These are phyloP conservation scores for Eupithecia dodoneata DNA, from an alignment of 2,888 invertebrate species.

Conservation along the genomic window DNA sequence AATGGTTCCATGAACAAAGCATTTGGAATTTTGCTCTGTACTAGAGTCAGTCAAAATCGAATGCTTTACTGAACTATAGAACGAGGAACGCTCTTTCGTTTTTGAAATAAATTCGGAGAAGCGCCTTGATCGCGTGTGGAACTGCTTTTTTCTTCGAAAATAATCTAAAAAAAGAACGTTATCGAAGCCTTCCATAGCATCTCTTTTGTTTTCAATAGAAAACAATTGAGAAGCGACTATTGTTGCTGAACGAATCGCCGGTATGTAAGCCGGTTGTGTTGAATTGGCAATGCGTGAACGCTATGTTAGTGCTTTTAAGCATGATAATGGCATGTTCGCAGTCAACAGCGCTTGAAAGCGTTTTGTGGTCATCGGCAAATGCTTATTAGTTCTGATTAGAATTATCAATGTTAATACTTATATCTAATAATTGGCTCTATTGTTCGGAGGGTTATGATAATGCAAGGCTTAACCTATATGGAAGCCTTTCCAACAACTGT, in stretches of 20 bases:
- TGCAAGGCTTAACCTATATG: neutral
- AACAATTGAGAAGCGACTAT: neutral
- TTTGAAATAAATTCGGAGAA: neutral
- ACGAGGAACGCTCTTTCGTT: neutral
- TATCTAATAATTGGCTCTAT: neutral
- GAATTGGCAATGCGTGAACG: constrained; percentile 17
- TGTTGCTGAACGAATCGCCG: neutral
- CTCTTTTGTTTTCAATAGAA: neutral
- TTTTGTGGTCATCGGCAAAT: constrained; percentile 23
- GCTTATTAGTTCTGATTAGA: constrained; percentile 14
- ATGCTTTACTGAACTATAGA: neutral
- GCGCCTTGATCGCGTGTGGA: neutral
- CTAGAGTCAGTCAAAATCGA: neutral
- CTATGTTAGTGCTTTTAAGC: constrained; percentile 23
- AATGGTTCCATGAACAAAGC: neutral
- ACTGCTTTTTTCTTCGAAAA: neutral
- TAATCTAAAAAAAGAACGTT: neutral
- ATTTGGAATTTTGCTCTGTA: neutral
- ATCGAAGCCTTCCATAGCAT: neutral
- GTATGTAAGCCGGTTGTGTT: neutral
- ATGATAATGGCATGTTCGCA: constrained; percentile 27
- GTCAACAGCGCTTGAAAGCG: constrained; percentile 22
- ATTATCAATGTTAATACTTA: constrained; percentile 8
- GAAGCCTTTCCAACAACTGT: neutral
- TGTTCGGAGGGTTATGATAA: neutral